Percentiles rank a stretch among this genome's conserved stretches.
Evolutionary conservation across 2,113 vertebrate species (phyloP).

Genomic region (Pithys albifrons): DNA sequence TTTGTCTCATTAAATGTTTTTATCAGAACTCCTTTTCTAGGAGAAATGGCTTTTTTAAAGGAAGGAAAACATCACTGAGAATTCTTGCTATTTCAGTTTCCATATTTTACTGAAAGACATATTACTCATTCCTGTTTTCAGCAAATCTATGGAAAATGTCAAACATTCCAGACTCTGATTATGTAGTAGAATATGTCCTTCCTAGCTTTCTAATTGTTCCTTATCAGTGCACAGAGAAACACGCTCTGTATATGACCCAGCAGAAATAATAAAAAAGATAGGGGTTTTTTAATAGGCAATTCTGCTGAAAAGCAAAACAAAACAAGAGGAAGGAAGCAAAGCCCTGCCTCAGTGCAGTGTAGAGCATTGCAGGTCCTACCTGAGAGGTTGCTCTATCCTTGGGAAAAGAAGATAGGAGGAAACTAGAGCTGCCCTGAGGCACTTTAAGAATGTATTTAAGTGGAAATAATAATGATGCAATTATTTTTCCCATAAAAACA

Average conservation of each 20-base stretch:
- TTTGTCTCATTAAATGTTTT: background rate
- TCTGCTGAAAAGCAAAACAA: background rate
- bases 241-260: background rate
- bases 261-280: background rate
- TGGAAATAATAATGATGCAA: constrained; percentile 18
- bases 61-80: background rate
- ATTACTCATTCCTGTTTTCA: background rate
- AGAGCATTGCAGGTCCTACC: background rate
- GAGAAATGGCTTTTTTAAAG: background rate
- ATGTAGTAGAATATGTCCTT: background rate
- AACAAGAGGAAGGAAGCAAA: background rate
- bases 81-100: background rate
- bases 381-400: background rate
- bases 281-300: background rate
- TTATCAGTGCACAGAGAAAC: background rate
- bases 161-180: background rate
- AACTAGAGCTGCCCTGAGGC: background rate
- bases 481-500: background rate
- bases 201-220: background rate
- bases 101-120: background rate
- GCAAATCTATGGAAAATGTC: background rate
- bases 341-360: background rate
- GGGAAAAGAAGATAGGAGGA: background rate
- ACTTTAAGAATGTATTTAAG: background rate
- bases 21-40: background rate